These are phyloP conservation scores for Drosophila diplacantha DNA, from an alignment of 2,888 invertebrate species.

Conservation along the genomic window DNA sequence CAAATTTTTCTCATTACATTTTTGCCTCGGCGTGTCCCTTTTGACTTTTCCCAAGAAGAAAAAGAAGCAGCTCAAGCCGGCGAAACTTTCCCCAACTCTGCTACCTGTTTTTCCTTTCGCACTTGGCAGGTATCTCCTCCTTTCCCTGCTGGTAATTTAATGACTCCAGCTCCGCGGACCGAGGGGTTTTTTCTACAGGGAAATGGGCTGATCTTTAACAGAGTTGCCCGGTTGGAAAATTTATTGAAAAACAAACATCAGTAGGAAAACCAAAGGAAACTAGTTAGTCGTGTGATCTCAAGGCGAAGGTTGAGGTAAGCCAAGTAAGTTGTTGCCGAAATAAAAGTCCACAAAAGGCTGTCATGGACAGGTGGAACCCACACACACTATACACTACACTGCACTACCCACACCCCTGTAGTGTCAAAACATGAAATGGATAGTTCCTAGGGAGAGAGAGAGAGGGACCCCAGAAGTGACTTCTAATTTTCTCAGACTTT, in stretches of 20 bases:
- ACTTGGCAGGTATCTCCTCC: constrained; percentile 14
- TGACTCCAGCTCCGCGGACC: constrained; percentile 31
- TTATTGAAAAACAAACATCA: neutral
- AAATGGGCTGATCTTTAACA: neutral
- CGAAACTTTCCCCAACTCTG: constrained; percentile 43
- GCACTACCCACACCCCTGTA: neutral
- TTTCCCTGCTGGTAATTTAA: constrained; percentile 40
- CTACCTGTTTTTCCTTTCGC: constrained; percentile 28
- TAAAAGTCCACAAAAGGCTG: constrained; percentile 10
- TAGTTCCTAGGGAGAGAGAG: neutral
- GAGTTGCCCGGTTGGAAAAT: neutral
- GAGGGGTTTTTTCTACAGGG: neutral
- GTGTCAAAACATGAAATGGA: constrained; percentile 10
- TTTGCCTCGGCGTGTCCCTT: constrained; percentile 42
- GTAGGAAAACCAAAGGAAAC: neutral
- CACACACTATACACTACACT: neutral
- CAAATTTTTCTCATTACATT: constrained; percentile 68
- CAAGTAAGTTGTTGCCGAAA: neutral
- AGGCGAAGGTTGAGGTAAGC: neutral
- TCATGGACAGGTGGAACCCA: constrained; percentile 9
- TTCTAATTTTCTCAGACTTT: constrained; percentile 20
- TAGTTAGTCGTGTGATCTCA: neutral
- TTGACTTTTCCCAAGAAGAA: constrained; percentile 33
- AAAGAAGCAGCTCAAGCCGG: constrained; percentile 14
- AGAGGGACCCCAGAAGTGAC: neutral